phyloP scores from a whole-genome alignment of 1,140 invertebrate species.

The Olivierus martensii region DNA sequence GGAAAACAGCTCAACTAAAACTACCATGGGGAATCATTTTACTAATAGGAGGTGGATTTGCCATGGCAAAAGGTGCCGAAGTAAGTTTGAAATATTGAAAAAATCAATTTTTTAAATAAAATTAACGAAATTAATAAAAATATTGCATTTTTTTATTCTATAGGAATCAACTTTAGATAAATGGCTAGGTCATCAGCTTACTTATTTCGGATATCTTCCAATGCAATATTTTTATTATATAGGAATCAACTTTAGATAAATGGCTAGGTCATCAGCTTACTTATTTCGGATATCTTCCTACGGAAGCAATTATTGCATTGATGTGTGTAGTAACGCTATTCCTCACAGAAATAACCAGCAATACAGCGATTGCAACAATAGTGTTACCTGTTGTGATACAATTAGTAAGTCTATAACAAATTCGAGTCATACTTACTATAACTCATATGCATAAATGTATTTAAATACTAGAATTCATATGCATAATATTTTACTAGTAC shows the following conservation, averaged over 20 bases:
- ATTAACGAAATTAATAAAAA: too few relatives aligned
- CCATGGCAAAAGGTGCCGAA: conserved; percentile 65
- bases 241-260: conserved; percentile 57
- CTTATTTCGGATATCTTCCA: conserved; percentile 27
- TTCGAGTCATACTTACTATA: too few relatives aligned
- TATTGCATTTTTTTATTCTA: not conserved
- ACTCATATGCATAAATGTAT: not conserved
- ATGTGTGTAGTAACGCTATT: conserved; percentile 35
- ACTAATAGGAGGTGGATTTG: conserved; percentile 63
- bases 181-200: conserved; percentile 47
- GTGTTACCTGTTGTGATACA: conserved; percentile 63
- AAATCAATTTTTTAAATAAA: too few relatives aligned
- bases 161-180: conserved; percentile 25
- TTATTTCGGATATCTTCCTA: conserved; percentile 27
- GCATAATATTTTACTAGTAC: too few relatives aligned
- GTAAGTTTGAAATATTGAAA: conserved; percentile 20
- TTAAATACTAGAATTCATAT: not conserved
- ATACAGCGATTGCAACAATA: conserved; percentile 71
- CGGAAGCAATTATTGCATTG: conserved; percentile 28
- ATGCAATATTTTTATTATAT: too few relatives aligned
- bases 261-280: conserved; percentile 47
- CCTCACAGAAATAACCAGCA: conserved; percentile 68
- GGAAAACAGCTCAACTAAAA: conserved; percentile 31
- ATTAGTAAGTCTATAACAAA: conserved; percentile 45
- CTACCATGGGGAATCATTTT: conserved; percentile 38